These are phyloP conservation scores for Larimichthys polyactis DNA, from an alignment of 2,113 vertebrate genomes.

Conservation along the genomic window DNA sequence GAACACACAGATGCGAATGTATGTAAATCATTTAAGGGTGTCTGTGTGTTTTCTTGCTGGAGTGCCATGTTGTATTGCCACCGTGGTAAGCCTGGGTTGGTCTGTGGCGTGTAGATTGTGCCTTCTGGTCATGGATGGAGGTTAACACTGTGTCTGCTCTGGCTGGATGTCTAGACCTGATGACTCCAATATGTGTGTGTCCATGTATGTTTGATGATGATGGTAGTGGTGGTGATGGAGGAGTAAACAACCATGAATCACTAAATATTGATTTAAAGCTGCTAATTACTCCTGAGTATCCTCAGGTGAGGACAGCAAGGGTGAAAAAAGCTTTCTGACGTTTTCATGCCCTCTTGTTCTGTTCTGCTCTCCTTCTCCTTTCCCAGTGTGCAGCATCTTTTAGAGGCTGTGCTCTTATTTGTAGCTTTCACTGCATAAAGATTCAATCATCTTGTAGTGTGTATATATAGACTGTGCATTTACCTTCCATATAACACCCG, in stretches of 20 bases:
- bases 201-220: slow-evolving; percentile 50
- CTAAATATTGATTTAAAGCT: slow-evolving; percentile 66
- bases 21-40: slow-evolving; percentile 36
- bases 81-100: slow-evolving; percentile 30
- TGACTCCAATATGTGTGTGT: slow-evolving; percentile 53
- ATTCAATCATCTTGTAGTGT: not conserved
- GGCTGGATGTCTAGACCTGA: slow-evolving; percentile 55
- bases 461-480: not conserved
- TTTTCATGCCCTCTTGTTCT: slow-evolving; percentile 10
- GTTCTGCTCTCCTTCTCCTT: not conserved
- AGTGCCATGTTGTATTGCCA: slow-evolving; percentile 14
- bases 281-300: slow-evolving; percentile 62
- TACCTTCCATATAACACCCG: too few species aligned
- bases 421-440: slow-evolving; percentile 1
- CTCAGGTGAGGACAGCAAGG: slow-evolving; percentile 39
- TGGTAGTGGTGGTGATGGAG: slow-evolving; percentile 9
- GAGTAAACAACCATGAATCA: slow-evolving; percentile 65
- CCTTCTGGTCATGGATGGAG: slow-evolving; percentile 45
- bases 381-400: not conserved
- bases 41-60: slow-evolving; percentile 22
- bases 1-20: slow-evolving; percentile 16
- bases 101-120: slow-evolving; percentile 36
- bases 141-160: slow-evolving; percentile 44
- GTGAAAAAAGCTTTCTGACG: slow-evolving; percentile 18
- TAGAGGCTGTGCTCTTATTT: not conserved